Evolutionary conservation across 30 jellyfish, hydroid and myxozoan species (phyloP), one percentile per base, ranked within the genome.

Genomic region (Calvadosia cruxmelitensis): DNA sequence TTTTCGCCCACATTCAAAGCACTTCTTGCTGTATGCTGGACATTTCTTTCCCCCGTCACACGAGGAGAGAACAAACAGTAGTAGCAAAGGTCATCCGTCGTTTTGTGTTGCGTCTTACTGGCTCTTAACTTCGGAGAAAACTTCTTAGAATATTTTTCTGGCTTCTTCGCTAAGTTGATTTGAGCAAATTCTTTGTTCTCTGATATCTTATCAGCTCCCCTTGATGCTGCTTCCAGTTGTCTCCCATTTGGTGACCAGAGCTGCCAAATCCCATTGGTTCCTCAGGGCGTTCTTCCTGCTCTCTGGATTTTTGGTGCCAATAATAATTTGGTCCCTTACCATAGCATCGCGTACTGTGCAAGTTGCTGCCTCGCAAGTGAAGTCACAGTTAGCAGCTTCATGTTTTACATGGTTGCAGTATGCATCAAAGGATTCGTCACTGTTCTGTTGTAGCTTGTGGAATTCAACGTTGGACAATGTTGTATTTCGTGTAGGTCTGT

Each of bases 301-400:
- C 20, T 42, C 57, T 10, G 10, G 15, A 42, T 42, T 42, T 5
- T 42, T 5, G 57, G 57, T 42, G 20, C 57, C 10, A 42, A 42
- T 42, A 42, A 42, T 42, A 5, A 42, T 42, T 42, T 42, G 57
- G 20, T 42, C 57, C 57, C 57, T 42, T 42, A 42, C 57, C 10
- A 42, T 10, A 5, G 57, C 57, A 42, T 42, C 57, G 10, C 57
- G 10, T 20, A 42, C 57, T 42, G 57, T 5, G 81, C 63, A 71
- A 67, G 32, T 30, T 12, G n/a, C n/a, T n/a, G n/a, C n/a, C n/a
- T n/a, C 30, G 25, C 7, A 57, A 5, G 32, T 5, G 5, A 57
- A 57, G 7, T 57, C 69, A 57, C 69, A 57, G 13, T n/a, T 27
- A 57, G 32, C 69, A 5, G 69, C 69, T 27, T 57, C 69, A 27